Evolutionary conservation across 2,113 vertebrate genomes (phyloP).

Genomic region (Neodontobutis hainanensis): DNA sequence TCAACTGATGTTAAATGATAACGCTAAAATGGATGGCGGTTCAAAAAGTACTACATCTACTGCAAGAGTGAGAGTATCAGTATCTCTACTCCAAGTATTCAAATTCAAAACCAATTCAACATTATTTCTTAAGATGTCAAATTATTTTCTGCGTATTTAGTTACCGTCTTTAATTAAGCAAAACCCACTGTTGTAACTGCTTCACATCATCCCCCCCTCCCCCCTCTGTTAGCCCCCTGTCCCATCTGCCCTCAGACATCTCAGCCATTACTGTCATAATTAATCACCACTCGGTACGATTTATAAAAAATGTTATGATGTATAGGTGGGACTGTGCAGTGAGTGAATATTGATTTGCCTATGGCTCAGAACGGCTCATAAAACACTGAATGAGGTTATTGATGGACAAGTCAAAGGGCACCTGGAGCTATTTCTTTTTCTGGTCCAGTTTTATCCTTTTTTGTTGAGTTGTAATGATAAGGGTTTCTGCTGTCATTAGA

Average conservation of each 20-base stretch:
- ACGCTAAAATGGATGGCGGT: too few relatives aligned
- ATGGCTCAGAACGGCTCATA: conserved; percentile 37
- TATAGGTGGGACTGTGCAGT: conserved; percentile 29
- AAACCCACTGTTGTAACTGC: conserved; percentile 1
- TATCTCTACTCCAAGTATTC: neutral
- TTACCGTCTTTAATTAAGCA: conserved; percentile 17
- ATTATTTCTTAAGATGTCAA: too few relatives aligned
- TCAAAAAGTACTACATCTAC: too few relatives aligned
- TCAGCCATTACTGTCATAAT: conserved; percentile 29
- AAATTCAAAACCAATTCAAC: neutral
- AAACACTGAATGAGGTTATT: conserved; percentile 32
- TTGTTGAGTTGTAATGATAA: neutral
- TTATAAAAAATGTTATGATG: conserved; percentile 40
- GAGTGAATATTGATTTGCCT: conserved; percentile 50
- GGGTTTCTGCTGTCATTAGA: neutral
- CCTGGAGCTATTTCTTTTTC: neutral
- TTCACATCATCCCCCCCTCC: neutral
- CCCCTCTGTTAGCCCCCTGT: conserved; percentile 12
- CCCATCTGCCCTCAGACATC: conserved; percentile 17
- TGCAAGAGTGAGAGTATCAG: neutral
- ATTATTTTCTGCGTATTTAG: too few relatives aligned
- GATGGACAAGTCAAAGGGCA: conserved; percentile 17
- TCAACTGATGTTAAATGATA: too few relatives aligned
- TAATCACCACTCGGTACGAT: conserved; percentile 48
- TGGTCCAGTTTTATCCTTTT: neutral